Conservation (phyloP, 2,113 vertebrate species). For the Chionis minor region DNA sequence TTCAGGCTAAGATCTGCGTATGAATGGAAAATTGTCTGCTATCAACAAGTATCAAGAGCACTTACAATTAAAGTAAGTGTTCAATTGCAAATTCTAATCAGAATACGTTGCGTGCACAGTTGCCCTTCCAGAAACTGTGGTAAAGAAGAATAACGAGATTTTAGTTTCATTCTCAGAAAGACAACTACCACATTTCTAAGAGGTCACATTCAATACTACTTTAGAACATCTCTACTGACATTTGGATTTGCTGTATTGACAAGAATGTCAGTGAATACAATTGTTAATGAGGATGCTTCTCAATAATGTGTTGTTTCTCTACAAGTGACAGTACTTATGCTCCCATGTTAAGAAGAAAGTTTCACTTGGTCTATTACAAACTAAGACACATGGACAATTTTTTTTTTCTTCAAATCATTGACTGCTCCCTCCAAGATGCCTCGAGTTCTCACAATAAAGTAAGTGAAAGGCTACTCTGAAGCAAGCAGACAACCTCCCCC, state of each 20-base stretch:
- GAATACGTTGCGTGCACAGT: neutral
- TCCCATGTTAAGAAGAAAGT: neutral
- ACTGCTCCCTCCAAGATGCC: neutral
- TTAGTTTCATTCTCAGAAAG: neutral
- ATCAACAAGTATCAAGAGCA: neutral
- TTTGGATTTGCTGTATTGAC: neutral
- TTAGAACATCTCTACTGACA: neutral
- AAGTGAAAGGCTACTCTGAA: neutral
- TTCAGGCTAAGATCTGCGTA: neutral
- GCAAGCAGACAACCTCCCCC: neutral
- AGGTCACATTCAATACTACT: neutral
- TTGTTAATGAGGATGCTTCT: neutral
- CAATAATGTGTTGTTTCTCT: neutral
- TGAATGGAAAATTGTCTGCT: neutral
- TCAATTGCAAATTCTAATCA: neutral
- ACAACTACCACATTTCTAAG: neutral
- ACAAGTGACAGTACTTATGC: neutral
- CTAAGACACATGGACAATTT: accelerated
- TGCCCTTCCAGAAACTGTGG: neutral
- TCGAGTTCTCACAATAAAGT: neutral
- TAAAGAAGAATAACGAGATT: neutral
- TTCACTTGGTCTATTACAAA: neutral
- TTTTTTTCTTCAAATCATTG: neutral
- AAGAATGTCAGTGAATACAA: neutral
- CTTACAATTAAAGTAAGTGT: neutral